Evolutionary conservation across 2,113 vertebrate species (phyloP), one percentile per base, ranked within the genome.

Genomic region (Elachura formosa): DNA sequence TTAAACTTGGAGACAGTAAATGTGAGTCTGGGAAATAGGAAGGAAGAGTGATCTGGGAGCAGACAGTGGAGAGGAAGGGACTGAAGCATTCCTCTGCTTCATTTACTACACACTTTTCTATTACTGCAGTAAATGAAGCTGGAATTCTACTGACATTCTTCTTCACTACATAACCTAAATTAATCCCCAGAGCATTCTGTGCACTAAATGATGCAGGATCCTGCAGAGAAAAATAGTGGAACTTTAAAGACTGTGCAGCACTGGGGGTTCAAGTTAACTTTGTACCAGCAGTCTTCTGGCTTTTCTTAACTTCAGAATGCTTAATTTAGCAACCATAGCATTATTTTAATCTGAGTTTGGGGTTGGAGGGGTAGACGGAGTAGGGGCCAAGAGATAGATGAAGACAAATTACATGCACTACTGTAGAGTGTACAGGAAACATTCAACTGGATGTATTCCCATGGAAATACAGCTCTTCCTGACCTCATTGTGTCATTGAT

Each of bases 41-140:
- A 84, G 43, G 49, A 75, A 56, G 52, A 10, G 45, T 31, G 58
- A 26, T 78, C 40, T 64, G 25, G 74, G 45, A 58, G 34, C 28
- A 45, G 33, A 25, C 14, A 3, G 40, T 79, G 54, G 62, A 46
- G 66, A 89, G 84, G 54, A 66, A 84, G 49, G 75, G 62, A 34
- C 54, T 54, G 61, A 84, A 54, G 23, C 56, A 41, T 56, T 91
- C 21, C 1, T 77, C 25, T 94, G 87, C 85, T 93, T 93, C 71
- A 55, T 94, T 96, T 96, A 62, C 67, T 80, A 41, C 18, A 41
- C 25, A 14, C 58, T 83, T 95, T 88, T 67, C 79, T 75, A 83
- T 95, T 94, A 86, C 79, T 85, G 94, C 71, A 90, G 92, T 71
- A 93, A 91, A 93, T 94, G 85, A 94, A 84, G 87, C 81, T 93